Percentiles rank a stretch among this genome's conserved stretches.
Evolutionary conservation across 2,797 vertebrate species (phyloP).

Genomic region (Phataginus tetradactyla): DNA sequence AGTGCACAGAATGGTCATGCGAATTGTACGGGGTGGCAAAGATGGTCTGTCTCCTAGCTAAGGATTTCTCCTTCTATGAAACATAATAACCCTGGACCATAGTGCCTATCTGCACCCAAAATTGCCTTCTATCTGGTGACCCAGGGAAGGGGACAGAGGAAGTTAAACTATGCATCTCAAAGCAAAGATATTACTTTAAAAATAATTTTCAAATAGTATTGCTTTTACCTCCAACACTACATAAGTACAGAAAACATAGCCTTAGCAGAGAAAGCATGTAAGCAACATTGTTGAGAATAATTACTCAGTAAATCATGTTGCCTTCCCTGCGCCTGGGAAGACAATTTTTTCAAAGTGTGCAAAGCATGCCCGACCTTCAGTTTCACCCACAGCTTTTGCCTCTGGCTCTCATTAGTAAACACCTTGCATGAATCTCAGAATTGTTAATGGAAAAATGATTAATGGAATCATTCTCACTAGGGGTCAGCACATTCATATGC

Average conservation of each 20-base stretch:
- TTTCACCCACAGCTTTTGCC: constrained; percentile 45
- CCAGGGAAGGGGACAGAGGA: background rate
- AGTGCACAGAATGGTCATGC: no score
- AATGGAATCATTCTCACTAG: constrained; percentile 48
- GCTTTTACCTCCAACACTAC: constrained; percentile 29
- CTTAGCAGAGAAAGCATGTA: background rate
- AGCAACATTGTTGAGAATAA: background rate
- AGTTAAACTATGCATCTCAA: background rate
- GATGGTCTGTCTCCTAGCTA: background rate
- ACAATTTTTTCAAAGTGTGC: background rate
- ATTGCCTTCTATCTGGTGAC: background rate
- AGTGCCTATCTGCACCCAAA: background rate
- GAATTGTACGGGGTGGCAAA: background rate
- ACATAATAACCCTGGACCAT: background rate
- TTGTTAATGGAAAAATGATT: constrained; percentile 49
- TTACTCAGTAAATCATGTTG: background rate
- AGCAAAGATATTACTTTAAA: background rate
- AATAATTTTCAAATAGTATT: background rate
- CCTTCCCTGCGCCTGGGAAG: background rate
- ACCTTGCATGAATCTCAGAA: constrained; percentile 59
- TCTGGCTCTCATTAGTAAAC: constrained; percentile 59
- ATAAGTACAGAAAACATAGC: background rate
- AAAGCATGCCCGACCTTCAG: background rate
- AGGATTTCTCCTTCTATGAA: background rate
- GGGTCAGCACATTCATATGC: background rate